A percentile compares a stretch with the other conserved stretches of the same genome.
phyloP scores from a whole-genome alignment of 2,113 vertebrate genomes.

The Kryptolebias marmoratus region DNA sequence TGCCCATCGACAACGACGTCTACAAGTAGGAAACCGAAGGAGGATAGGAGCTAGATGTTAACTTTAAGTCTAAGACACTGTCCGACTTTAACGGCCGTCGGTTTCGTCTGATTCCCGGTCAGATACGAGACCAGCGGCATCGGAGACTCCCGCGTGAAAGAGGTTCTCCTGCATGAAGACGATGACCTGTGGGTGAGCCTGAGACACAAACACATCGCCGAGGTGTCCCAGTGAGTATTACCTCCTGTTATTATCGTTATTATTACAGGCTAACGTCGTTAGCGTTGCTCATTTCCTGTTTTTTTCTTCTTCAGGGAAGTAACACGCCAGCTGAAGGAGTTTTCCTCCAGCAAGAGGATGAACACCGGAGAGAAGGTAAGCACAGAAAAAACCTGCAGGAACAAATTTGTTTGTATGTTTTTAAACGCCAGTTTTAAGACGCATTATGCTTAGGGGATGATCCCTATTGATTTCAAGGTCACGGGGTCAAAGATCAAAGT shows the following conservation, averaged over 20 bases:
- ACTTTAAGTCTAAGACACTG: no score
- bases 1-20: slow-evolving; percentile 97
- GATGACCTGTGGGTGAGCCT: slow-evolving; percentile 97
- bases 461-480: no score
- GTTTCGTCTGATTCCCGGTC: background rate
- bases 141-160: slow-evolving; percentile 91
- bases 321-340: slow-evolving; percentile 97
- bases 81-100: no score
- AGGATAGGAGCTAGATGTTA: no score
- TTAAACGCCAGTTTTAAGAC: no score
- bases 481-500: no score
- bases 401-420: background rate
- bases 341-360: slow-evolving; percentile 99
- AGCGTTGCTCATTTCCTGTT: background rate
- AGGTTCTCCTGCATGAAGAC: slow-evolving; percentile 96
- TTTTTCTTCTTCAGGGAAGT: slow-evolving; percentile 86
- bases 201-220: slow-evolving; percentile 98
- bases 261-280: background rate
- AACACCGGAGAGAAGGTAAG: slow-evolving; percentile 98
- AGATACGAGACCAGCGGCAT: slow-evolving; percentile 98
- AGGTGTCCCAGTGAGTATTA: slow-evolving; percentile 96
- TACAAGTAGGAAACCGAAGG: slow-evolving; percentile 84
- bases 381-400: background rate
- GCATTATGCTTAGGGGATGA: no score
- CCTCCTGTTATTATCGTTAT: background rate